These are phyloP conservation scores for Pitangus sulphuratus DNA, from an alignment of 2,797 vertebrate genomes.

Conservation along the genomic window DNA sequence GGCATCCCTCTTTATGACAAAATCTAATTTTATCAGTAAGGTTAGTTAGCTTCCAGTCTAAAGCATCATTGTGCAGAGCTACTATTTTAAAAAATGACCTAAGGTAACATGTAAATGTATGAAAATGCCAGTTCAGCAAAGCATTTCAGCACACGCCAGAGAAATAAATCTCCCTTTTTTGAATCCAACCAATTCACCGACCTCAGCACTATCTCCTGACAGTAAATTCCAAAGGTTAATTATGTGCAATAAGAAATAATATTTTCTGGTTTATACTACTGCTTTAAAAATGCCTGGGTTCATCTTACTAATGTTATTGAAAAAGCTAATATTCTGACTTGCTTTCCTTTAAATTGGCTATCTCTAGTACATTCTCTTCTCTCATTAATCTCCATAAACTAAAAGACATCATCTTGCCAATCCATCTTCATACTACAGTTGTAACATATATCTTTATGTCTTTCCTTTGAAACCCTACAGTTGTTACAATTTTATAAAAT, in stretches of 20 bases:
- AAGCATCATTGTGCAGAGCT: neutral
- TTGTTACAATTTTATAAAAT: neutral
- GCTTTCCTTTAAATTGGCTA: neutral
- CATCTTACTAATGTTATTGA: neutral
- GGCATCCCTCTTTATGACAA: neutral
- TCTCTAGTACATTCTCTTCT: neutral
- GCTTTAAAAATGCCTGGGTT: neutral
- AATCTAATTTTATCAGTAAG: neutral
- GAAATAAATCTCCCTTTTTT: neutral
- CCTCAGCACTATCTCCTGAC: neutral
- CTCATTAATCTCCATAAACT: neutral
- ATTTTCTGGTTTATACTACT: neutral
- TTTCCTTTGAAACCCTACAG: neutral
- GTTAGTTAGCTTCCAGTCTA: neutral
- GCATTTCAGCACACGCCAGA: neutral
- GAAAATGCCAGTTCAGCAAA: neutral
- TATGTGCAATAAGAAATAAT: neutral
- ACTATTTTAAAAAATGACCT: neutral
- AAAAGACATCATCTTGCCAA: neutral
- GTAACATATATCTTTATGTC: neutral
- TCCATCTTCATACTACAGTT: neutral
- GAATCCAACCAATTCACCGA: neutral
- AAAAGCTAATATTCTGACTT: neutral
- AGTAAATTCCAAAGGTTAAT: constrained; percentile 5
- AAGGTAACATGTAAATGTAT: neutral